These are phyloP conservation scores for Lutraria rhynchaena DNA, from an alignment of 1,140 invertebrate species.

Conservation along the genomic window DNA sequence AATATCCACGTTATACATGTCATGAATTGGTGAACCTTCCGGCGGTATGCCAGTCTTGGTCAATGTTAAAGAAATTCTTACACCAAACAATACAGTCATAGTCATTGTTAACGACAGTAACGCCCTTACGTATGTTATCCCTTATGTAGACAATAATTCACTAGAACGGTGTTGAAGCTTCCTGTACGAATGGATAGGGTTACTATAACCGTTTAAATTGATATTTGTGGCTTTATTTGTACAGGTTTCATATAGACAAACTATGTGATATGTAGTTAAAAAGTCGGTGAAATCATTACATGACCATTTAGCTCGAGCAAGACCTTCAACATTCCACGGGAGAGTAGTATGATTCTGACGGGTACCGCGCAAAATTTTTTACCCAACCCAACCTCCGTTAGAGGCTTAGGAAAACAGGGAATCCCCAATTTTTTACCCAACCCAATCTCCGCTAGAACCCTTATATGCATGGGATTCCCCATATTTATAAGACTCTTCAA, in stretches of 20 bases:
- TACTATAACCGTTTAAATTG: conserved; percentile 11
- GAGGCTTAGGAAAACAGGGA: no score
- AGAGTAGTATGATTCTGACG: no score
- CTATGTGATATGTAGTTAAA: conserved; percentile 16
- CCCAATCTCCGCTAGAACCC: no score
- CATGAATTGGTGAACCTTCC: conserved; percentile 5
- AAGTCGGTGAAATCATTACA: conserved; percentile 6
- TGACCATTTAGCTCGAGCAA: conserved; percentile 1
- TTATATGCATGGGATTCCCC: no score
- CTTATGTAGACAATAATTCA: no score
- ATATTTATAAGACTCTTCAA: no score
- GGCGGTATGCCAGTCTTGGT: neutral
- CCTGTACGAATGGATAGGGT: conserved; percentile 43
- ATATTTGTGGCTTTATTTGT: conserved; percentile 30
- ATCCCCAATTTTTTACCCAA: no score
- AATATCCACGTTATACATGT: conserved; percentile 19
- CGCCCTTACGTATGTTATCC: neutral
- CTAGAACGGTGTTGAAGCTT: no score
- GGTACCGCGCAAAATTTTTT: no score
- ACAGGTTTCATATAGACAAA: conserved; percentile 34
- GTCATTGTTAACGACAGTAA: neutral
- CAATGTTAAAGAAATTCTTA: neutral
- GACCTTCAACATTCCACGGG: conserved; percentile 44
- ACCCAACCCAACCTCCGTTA: no score
- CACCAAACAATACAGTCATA: neutral